phyloP scores from a whole-genome alignment of 2,113 vertebrate genomes.

The Psephotus haematonotus region DNA sequence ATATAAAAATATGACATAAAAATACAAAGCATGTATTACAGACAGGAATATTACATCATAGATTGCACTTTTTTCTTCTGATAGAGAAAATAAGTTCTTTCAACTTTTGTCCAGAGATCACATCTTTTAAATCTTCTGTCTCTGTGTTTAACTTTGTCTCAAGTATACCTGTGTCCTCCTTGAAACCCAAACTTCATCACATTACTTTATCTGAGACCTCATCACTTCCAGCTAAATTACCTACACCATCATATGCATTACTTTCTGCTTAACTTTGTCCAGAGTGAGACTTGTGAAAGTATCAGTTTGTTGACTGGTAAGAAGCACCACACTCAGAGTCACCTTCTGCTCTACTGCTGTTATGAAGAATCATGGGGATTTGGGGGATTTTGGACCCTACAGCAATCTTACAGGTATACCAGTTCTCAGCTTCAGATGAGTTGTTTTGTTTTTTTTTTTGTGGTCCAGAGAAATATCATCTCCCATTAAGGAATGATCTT shows the following conservation, averaged over 20 bases:
- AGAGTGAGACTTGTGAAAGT: neutral
- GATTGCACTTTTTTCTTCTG: neutral
- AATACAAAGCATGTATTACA: neutral
- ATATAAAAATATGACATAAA: too few species aligned
- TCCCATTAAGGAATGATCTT: neutral
- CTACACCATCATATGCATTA: neutral
- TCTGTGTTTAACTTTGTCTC: neutral
- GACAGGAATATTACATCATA: neutral
- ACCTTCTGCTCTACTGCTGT: neutral
- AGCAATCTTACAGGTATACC: neutral
- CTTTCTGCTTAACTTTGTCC: neutral
- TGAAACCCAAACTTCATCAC: neutral
- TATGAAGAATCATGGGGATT: neutral
- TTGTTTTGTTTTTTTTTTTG: neutral
- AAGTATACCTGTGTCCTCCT: neutral
- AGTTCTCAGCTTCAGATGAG: neutral
- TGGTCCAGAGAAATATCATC: neutral
- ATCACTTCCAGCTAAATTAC: neutral
- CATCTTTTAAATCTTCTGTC: neutral
- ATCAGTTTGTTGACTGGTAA: neutral
- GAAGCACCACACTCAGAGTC: neutral
- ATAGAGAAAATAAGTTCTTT: neutral
- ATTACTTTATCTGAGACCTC: neutral
- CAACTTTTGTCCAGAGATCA: neutral
- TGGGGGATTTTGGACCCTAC: neutral